Conservation (phyloP, 2,888 invertebrate genomes). For the Aleiodes testaceus region DNA sequence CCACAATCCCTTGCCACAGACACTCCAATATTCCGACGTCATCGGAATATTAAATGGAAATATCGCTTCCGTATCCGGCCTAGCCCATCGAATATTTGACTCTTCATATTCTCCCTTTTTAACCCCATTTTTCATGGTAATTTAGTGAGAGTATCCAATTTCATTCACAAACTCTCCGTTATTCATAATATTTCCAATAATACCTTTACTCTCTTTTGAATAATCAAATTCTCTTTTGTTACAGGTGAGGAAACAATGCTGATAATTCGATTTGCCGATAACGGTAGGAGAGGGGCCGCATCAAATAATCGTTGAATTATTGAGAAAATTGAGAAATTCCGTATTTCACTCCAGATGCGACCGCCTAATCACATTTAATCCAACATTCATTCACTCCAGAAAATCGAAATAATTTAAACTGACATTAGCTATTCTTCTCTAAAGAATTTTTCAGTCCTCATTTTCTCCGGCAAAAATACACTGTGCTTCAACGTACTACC, state of each 20-base stretch:
- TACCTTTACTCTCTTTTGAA: constrained; percentile 21
- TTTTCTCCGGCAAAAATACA: too few species aligned
- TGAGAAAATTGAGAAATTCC: too few species aligned
- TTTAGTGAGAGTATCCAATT: constrained; percentile 11
- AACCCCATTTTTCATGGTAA: constrained; percentile 31
- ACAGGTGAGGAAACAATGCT: constrained; percentile 53
- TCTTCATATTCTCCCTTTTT: constrained; percentile 23
- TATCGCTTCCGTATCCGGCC: constrained; percentile 58
- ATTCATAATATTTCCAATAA: constrained; percentile 11
- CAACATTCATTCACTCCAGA: too few species aligned
- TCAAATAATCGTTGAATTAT: background rate
- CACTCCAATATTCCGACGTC: constrained; percentile 59
- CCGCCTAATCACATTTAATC: too few species aligned
- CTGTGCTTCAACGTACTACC: too few species aligned
- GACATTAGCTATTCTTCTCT: too few species aligned
- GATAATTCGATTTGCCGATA: background rate
- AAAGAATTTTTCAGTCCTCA: too few species aligned
- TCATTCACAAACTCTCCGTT: constrained; percentile 4
- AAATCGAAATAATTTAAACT: too few species aligned
- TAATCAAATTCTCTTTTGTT: constrained; percentile 52
- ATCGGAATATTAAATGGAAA: constrained; percentile 65
- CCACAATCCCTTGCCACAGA: constrained; percentile 29
- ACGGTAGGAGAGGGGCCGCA: constrained; percentile 3
- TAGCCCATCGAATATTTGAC: constrained; percentile 49
- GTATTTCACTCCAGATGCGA: too few species aligned